Percentiles rank a stretch among this genome's conserved stretches.
phyloP scores from a whole-genome alignment of 92 coral and sea anemone genomes.

The Porites cylindrica region DNA sequence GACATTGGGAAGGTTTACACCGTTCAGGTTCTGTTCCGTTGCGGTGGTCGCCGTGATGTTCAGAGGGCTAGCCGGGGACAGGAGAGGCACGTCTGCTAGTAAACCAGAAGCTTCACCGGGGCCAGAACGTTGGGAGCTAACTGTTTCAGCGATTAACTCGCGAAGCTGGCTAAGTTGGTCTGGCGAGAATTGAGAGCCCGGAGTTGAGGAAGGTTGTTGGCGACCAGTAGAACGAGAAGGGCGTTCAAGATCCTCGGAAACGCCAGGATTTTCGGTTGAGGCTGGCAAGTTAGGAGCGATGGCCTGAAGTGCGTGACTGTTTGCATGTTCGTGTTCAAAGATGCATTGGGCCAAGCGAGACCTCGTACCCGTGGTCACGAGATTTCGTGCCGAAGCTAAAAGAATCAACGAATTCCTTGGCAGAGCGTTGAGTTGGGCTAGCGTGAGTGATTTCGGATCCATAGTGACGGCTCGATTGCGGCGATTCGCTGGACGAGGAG shows the following conservation, averaged over 20 bases:
- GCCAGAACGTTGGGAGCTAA: neutral
- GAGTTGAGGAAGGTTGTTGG: conserved; percentile 7
- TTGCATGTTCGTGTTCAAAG: conserved; percentile 2
- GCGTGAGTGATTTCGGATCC: too few relatives aligned
- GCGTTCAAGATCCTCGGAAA: neutral
- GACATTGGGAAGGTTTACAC: too few relatives aligned
- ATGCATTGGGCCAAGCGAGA: too few relatives aligned
- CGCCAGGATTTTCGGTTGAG: too few relatives aligned
- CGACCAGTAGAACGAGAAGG: neutral
- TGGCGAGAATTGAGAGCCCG: neutral
- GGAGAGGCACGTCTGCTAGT: conserved; percentile 5
- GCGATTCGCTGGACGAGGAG: too few relatives aligned
- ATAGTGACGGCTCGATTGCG: too few relatives aligned
- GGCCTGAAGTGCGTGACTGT: neutral
- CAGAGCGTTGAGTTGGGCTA: too few relatives aligned
- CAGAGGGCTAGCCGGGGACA: conserved; percentile 6
- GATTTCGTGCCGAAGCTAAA: too few relatives aligned
- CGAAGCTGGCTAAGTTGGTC: neutral
- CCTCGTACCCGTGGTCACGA: too few relatives aligned
- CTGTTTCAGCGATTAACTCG: neutral
- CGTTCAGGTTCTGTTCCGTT: neutral
- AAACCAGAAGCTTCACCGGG: neutral
- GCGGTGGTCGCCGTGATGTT: neutral
- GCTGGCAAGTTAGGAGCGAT: neutral
- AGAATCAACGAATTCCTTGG: too few relatives aligned